phyloP scores from a whole-genome alignment of 2,113 vertebrate genomes.

The Eolophus roseicapilla region DNA sequence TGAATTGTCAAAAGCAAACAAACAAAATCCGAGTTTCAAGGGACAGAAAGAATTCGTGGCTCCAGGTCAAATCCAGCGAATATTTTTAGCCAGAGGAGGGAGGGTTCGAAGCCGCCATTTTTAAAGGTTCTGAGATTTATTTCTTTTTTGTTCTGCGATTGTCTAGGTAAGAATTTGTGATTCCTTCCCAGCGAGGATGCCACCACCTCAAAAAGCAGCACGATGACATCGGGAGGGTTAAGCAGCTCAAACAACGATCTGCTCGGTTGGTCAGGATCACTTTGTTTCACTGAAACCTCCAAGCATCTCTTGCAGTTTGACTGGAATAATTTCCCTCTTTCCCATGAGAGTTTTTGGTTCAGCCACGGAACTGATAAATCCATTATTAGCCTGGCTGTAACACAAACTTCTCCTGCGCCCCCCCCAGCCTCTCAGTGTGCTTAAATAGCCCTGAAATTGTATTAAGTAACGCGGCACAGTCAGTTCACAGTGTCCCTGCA shows the following conservation, averaged over 20 bases:
- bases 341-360: conserved; percentile 19
- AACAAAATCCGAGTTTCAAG: not conserved
- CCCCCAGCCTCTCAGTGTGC: not conserved
- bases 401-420: not conserved
- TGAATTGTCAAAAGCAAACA: not conserved
- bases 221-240: not conserved
- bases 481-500: not conserved
- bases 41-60: conserved; percentile 39
- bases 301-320: not conserved
- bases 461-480: not conserved
- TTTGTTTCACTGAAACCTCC: not conserved
- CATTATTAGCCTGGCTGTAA: conserved; percentile 42
- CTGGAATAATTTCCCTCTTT: conserved; percentile 13
- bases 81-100: conserved; percentile 48
- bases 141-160: not conserved
- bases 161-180: not conserved
- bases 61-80: conserved; percentile 29
- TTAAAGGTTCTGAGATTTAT: not conserved
- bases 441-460: not conserved
- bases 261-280: not conserved
- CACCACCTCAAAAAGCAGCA: not conserved
- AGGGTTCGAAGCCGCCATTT: not conserved
- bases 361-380: conserved; percentile 48
- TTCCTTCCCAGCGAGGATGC: not conserved
- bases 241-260: not conserved